Evolutionary conservation across 1,140 invertebrate species (phyloP).

Genomic region (Thereuonema tuberculata): DNA sequence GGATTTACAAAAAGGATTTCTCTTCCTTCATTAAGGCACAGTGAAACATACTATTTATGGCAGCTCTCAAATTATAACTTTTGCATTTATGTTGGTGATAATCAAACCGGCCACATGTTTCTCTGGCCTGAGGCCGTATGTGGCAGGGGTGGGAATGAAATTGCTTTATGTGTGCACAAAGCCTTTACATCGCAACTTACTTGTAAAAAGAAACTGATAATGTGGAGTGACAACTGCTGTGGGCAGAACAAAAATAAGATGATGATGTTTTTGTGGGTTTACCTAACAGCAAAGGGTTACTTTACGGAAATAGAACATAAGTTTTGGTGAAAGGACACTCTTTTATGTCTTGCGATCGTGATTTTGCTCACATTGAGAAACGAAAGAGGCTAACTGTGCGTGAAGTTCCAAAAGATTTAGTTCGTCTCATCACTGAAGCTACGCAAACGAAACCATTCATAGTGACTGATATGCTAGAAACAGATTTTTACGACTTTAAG

Average conservation of each 20-base stretch:
- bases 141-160: no score
- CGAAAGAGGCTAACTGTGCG: not conserved
- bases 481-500: no score
- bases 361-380: not conserved
- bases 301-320: not conserved
- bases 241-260: not conserved
- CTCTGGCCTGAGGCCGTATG: no score
- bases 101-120: no score
- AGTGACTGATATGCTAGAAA: no score
- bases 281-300: not conserved
- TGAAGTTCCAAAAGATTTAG: not conserved
- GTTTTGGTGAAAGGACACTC: not conserved
- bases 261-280: not conserved
- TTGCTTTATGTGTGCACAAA: not conserved
- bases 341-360: not conserved
- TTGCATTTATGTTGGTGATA: no score
- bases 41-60: no score
- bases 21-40: no score
- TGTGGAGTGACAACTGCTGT: not conserved
- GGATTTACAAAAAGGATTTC: no score
- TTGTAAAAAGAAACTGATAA: not conserved
- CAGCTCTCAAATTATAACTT: no score
- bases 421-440: not conserved
- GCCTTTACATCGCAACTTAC: not conserved
- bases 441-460: not conserved